Evolutionary conservation across 1,140 invertebrate species (phyloP).

Genomic region (Euglossa dilemma): DNA sequence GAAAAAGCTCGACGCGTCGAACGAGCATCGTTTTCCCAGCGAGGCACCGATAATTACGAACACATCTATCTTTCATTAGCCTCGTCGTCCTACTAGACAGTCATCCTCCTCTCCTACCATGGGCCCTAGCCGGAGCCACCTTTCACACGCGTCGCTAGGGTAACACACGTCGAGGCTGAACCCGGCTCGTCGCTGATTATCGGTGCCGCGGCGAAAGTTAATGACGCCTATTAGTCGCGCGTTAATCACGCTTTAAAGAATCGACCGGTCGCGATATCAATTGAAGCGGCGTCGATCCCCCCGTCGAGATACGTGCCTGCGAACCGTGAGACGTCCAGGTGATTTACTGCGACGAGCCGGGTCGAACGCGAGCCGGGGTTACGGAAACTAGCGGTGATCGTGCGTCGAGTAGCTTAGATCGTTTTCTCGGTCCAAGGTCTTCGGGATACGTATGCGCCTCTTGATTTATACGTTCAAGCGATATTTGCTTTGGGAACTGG

Average conservation of each 20-base stretch:
- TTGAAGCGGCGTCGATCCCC: constrained; percentile 26
- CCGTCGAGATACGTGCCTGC: background rate
- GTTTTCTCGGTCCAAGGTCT: background rate
- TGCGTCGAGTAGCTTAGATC: background rate
- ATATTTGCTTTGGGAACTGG: too few relatives aligned
- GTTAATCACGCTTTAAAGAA: constrained; percentile 63
- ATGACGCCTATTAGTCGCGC: constrained; percentile 68
- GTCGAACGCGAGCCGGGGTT: constrained; percentile 37
- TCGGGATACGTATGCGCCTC: too few relatives aligned
- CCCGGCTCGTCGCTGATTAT: constrained; percentile 52
- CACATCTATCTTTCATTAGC: constrained; percentile 46
- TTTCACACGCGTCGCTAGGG: constrained; percentile 29
- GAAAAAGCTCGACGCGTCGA: constrained; percentile 29
- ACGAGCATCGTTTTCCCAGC: constrained; percentile 4
- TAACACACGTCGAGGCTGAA: constrained; percentile 12
- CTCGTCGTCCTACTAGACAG: background rate
- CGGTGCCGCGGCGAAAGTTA: constrained; percentile 61
- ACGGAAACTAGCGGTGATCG: constrained; percentile 44
- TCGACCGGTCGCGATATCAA: constrained; percentile 31
- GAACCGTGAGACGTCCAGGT: constrained; percentile 1
- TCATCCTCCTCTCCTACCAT: background rate
- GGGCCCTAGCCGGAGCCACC: background rate
- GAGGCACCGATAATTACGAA: constrained; percentile 57
- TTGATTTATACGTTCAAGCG: too few relatives aligned
- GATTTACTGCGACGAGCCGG: constrained; percentile 46